A percentile compares a stretch with the other conserved stretches of the same genome.
These are phyloP conservation scores for Sycobia sp. DNA, from an alignment of 1,140 invertebrate genomes.

Conservation along the genomic window DNA sequence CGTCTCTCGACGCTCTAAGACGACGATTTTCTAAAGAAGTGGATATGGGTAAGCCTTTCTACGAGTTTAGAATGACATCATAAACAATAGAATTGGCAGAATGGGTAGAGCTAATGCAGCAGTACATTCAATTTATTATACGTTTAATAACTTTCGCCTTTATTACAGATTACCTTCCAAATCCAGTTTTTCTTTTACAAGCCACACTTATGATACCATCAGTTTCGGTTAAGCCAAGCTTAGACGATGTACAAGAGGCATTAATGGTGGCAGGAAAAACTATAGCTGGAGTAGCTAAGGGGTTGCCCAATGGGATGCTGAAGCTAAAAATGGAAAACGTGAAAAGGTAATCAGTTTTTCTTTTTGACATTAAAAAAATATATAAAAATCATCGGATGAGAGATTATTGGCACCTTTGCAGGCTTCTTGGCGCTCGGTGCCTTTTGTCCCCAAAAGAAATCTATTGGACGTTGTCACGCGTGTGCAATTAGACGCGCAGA, in stretches of 20 bases:
- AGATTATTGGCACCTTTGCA: slow-evolving; percentile 25
- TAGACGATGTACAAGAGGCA: slow-evolving; percentile 91
- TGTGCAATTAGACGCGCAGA: slow-evolving; percentile 46
- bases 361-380: neutral
- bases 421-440: slow-evolving; percentile 46
- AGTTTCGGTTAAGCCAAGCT: slow-evolving; percentile 82
- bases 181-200: slow-evolving; percentile 75
- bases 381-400: neutral
- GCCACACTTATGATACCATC: slow-evolving; percentile 85
- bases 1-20: slow-evolving; percentile 78
- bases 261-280: slow-evolving; percentile 82
- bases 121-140: too few species aligned
- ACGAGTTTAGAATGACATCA: too few species aligned
- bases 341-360: slow-evolving; percentile 38
- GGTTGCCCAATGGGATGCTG: slow-evolving; percentile 87
- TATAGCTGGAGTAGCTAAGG: slow-evolving; percentile 86
- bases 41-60: slow-evolving; percentile 45
- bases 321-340: slow-evolving; percentile 57
- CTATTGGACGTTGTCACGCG: slow-evolving; percentile 50
- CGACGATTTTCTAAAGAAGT: slow-evolving; percentile 67
- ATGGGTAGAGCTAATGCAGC: too few species aligned
- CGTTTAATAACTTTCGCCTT: neutral
- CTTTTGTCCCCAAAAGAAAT: slow-evolving; percentile 47
- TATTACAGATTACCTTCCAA: slow-evolving; percentile 55
- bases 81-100: neutral